Percentiles rank a stretch among this genome's conserved stretches.
These are phyloP conservation scores for Atrichornis clamosus DNA, from an alignment of 2,113 vertebrate species.

Conservation along the genomic window DNA sequence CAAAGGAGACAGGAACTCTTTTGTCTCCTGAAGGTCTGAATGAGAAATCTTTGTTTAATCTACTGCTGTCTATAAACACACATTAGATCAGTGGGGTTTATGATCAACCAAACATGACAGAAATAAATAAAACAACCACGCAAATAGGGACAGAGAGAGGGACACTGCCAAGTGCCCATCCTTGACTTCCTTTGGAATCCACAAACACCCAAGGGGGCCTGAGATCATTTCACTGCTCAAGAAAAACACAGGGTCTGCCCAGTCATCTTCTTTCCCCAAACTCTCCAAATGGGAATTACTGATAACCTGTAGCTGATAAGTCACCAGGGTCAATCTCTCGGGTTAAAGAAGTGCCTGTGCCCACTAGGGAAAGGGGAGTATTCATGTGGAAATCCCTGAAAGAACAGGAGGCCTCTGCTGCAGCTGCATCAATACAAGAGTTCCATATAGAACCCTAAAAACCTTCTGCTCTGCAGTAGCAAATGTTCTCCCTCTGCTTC, in stretches of 20 bases:
- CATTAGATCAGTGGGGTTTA: not conserved
- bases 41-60: not conserved
- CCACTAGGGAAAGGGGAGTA: not conserved
- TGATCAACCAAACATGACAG: not conserved
- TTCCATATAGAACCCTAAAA: not conserved
- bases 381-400: not conserved
- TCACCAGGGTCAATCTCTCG: not conserved
- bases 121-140: not conserved
- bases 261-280: not conserved
- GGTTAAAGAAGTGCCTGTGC: not conserved
- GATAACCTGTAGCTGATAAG: not conserved
- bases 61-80: not conserved
- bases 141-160: not conserved
- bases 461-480: not conserved
- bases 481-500: not conserved
- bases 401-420: not conserved
- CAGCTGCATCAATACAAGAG: not conserved
- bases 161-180: not conserved
- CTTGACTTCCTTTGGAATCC: not conserved
- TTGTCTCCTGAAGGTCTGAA: not conserved
- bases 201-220: fast-evolving
- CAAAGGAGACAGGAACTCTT: not conserved
- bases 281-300: not conserved
- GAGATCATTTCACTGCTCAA: not conserved
- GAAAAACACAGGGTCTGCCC: not conserved